Conservation (phyloP, 2,113 vertebrate species). For the Ifrita kowaldi region DNA sequence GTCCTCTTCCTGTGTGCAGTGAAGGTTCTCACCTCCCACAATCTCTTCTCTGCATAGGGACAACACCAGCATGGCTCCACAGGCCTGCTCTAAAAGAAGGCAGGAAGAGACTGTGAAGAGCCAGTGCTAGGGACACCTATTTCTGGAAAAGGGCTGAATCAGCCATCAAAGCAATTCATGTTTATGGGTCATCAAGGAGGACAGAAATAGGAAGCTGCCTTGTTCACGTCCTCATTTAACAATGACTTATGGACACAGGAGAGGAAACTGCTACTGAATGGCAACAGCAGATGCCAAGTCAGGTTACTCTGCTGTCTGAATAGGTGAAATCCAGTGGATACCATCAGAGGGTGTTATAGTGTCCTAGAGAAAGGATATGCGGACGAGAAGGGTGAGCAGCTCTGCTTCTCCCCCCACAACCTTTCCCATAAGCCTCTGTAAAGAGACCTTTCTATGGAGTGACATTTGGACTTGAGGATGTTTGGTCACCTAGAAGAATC, state of each 20-base stretch:
- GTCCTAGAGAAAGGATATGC: not conserved
- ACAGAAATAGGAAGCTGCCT: conserved; percentile 12
- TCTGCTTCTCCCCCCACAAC: not conserved
- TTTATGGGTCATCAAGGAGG: not conserved
- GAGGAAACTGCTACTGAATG: not conserved
- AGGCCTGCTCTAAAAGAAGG: not conserved
- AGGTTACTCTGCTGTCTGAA: not conserved
- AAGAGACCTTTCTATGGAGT: not conserved
- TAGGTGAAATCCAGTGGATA: not conserved
- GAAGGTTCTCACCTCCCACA: not conserved
- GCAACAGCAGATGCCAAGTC: not conserved
- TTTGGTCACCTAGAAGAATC: not conserved
- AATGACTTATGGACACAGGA: not conserved
- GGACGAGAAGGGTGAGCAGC: not conserved
- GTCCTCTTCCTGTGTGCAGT: not conserved
- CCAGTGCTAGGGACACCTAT: not conserved
- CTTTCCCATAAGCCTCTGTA: not conserved
- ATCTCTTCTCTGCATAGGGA: no score
- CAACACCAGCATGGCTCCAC: not conserved
- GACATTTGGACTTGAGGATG: not conserved
- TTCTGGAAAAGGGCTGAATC: not conserved
- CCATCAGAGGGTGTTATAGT: not conserved
- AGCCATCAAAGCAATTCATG: not conserved
- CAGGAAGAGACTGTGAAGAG: not conserved
- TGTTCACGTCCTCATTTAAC: not conserved